A percentile compares a stretch with the other conserved stretches of the same genome.
Conservation (phyloP, 2,797 vertebrate species). For the Tarsius wallacei region DNA sequence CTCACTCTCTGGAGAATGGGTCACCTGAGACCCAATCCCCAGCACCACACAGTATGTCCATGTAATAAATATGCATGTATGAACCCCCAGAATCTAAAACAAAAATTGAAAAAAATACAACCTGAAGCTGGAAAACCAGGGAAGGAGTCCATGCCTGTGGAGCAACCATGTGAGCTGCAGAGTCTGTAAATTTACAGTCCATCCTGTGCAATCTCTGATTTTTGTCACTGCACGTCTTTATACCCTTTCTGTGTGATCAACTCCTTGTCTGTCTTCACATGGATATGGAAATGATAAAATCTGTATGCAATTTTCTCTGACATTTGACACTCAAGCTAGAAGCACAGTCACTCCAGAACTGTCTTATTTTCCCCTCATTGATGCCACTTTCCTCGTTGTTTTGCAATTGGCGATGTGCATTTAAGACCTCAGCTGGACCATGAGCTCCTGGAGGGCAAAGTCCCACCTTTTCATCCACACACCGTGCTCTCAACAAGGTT, state of each 20-base stretch:
- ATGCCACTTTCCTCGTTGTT: background rate
- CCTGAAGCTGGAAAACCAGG: background rate
- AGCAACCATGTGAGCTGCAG: background rate
- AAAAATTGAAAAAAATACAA: too few relatives aligned
- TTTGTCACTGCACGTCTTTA: background rate
- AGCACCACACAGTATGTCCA: too few relatives aligned
- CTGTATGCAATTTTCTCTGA: background rate
- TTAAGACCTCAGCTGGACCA: background rate
- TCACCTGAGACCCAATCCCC: too few relatives aligned
- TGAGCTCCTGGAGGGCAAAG: background rate
- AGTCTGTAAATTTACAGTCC: fast-evolving
- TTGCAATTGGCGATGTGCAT: background rate
- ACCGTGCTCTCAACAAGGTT: background rate
- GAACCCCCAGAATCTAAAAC: too few relatives aligned
- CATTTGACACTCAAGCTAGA: background rate
- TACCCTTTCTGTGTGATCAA: background rate
- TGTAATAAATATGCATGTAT: too few relatives aligned
- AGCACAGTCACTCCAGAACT: background rate
- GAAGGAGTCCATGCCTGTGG: background rate
- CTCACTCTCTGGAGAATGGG: too few relatives aligned
- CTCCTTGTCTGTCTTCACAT: background rate
- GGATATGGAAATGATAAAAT: background rate
- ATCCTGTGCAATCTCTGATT: background rate
- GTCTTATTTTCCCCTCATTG: background rate
- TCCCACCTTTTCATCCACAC: background rate